A percentile compares a stretch with the other conserved stretches of the same genome.
Conservation (phyloP, 2,888 invertebrate genomes). For the Tipula lateralis region DNA sequence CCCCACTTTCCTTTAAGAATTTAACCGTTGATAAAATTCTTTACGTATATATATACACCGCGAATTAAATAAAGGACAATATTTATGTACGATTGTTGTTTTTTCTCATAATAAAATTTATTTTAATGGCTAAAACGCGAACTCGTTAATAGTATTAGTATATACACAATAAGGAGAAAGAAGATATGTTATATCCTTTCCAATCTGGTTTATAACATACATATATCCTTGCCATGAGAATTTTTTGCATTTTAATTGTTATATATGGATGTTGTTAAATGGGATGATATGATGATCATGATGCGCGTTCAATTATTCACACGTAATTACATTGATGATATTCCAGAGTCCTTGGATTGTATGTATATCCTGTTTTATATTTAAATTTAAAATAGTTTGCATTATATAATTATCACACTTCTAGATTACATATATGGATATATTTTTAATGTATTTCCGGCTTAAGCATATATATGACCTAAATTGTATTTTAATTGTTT, state of each 20-base stretch:
- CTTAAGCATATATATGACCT: not conserved
- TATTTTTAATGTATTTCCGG: not conserved
- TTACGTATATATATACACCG: not conserved
- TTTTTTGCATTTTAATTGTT: conserved; percentile 1
- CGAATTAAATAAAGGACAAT: conserved; percentile 19
- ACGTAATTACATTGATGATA: not conserved
- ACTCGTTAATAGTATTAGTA: not conserved
- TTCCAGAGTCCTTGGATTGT: not conserved
- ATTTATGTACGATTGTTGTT: conserved; percentile 13
- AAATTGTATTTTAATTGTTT: not conserved
- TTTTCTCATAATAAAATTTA: not conserved
- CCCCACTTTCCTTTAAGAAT: conserved; percentile 24
- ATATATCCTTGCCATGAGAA: not conserved
- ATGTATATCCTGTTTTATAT: not conserved
- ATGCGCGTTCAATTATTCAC: conserved; percentile 1
- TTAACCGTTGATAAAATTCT: not conserved
- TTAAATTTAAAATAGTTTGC: not conserved
- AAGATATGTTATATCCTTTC: not conserved
- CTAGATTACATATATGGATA: not conserved
- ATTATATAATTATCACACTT: not conserved
- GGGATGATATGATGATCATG: not conserved
- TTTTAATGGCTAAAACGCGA: conserved; percentile 24
- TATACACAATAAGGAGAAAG: not conserved
- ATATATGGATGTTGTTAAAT: not conserved
- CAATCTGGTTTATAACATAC: no score